Percentiles rank a stretch among this genome's conserved stretches.
phyloP scores from a whole-genome alignment of 2,797 vertebrate species.

The Apogon hyalosoma region DNA sequence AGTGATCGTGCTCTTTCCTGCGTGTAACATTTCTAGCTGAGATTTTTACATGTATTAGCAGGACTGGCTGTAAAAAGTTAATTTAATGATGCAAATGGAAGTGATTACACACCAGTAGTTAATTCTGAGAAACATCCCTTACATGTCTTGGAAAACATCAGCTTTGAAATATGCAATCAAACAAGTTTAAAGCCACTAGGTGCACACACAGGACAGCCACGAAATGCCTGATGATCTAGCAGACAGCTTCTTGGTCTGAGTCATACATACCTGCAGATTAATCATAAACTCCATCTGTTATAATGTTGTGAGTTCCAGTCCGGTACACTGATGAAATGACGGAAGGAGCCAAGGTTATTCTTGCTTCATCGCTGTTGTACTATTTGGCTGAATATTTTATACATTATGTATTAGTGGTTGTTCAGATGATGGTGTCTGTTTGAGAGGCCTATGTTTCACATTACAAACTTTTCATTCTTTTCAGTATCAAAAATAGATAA shows the following conservation, averaged over 20 bases:
- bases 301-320: no score
- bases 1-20: neutral
- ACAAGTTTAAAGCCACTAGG: slow-evolving; percentile 3
- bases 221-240: neutral
- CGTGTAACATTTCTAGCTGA: neutral
- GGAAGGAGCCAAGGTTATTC: no score
- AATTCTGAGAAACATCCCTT: neutral
- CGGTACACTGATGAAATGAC: no score
- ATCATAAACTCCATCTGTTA: neutral
- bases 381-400: neutral
- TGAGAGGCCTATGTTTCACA: no score
- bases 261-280: neutral
- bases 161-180: slow-evolving; percentile 35
- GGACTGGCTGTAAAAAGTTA: no score
- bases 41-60: no score
- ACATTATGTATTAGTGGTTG: neutral
- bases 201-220: slow-evolving; percentile 4
- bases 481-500: neutral
- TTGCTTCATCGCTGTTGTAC: neutral
- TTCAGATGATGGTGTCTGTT: no score
- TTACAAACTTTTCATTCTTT: neutral
- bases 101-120: no score
- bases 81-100: no score
- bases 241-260: neutral
- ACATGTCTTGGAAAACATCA: neutral